phyloP scores from a whole-genome alignment of 1,140 invertebrate species.

The Acromyrmex echinatior region DNA sequence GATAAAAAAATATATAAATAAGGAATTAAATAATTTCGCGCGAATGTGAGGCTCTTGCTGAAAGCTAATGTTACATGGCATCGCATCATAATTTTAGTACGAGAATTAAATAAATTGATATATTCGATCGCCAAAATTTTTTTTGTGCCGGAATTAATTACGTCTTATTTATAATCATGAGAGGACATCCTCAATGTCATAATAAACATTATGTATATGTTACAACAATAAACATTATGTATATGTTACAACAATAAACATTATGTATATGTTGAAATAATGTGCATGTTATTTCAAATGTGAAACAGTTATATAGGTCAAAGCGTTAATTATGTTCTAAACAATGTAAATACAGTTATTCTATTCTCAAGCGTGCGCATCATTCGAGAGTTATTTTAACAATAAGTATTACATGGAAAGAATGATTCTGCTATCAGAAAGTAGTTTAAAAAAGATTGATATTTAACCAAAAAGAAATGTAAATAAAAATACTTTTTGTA shows the following conservation, averaged over 20 bases:
- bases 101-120: not conserved
- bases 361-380: not conserved
- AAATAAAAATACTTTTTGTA: too few species aligned
- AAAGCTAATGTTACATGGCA: not conserved
- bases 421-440: too few species aligned
- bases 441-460: too few species aligned
- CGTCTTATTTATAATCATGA: not conserved
- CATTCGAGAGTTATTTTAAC: not conserved
- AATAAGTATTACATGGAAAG: not conserved
- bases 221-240: too few species aligned
- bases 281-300: not conserved
- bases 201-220: not conserved
- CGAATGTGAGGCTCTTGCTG: not conserved
- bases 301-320: not conserved
- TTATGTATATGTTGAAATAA: too few species aligned
- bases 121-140: not conserved
- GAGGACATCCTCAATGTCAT: not conserved
- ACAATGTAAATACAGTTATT: conserved; percentile 19
- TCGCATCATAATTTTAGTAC: not conserved
- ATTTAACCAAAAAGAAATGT: too few species aligned
- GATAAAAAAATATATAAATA: conserved; percentile 24
- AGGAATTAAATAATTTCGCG: not conserved
- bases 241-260: too few species aligned
- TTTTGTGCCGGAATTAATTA: not conserved
- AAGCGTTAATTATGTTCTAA: conserved; percentile 13